Evolutionary conservation across 1,140 invertebrate species (phyloP), one percentile per base, ranked within the genome.

Genomic region (Campoletis sonorensis): DNA sequence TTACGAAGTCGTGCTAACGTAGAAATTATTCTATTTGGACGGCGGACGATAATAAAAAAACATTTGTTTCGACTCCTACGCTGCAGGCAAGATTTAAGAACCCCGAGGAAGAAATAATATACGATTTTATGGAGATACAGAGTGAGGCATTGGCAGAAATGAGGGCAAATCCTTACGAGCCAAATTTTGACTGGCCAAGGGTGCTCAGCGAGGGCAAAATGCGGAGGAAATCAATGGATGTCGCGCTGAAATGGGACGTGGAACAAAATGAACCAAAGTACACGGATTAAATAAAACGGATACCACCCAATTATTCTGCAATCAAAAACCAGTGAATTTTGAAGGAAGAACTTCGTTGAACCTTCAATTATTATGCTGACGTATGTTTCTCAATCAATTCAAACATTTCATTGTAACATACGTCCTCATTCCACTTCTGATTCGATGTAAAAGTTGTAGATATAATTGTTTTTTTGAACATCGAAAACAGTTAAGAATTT

Each of bases 91-190:
- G 64, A n/a, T 80, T 75, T n/a, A 30, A 27, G 0, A 85, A 83
- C 58, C 40, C 73, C 1, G 79, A 87, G 3, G 85, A 89, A 61
- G 80, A 88, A 76, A 86, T 89, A 37, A 84, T 90, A 18, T 67
- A 85, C 26, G 82, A 89, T 15, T 90, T 88, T 73, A 49, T 85
- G 71, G 78, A 86, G 71, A 81, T 86, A 18, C 82, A 89, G 71
- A 21, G 77, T 0, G 79, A 88, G 45, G 79, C 83, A 7, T 15
- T 89, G 45, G 61, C 79, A 8, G 71, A 71, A 27, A 81, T 90
- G 27, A 76, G 79, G 37, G 80, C 79, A 16, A 71, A 80, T 67
- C 81, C 84, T 0, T 84, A 85, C 27, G 37, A 85, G 23, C 79
- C 84, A 26, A 73, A 79, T 16, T 90, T 90, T 64, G 68, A 86